A percentile compares a stretch with the other conserved stretches of the same genome.
These are phyloP conservation scores for Athalia rosae DNA, from an alignment of 2,888 invertebrate genomes.

Conservation along the genomic window DNA sequence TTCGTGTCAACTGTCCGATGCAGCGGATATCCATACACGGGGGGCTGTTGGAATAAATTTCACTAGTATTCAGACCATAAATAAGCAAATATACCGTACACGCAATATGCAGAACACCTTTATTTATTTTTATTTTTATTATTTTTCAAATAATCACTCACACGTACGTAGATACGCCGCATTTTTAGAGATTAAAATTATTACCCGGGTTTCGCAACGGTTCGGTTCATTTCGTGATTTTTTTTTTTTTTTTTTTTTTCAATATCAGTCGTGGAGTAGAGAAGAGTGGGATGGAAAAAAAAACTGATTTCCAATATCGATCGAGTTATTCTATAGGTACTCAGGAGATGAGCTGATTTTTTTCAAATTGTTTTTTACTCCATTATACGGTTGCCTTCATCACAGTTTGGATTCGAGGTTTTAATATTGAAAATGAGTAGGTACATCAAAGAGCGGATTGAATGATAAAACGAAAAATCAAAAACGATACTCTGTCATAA, in stretches of 20 bases:
- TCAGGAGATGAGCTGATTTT: neutral
- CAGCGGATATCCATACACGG: neutral
- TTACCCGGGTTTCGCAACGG: neutral
- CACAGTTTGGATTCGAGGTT: neutral
- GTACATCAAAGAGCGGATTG: neutral
- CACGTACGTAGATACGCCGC: neutral
- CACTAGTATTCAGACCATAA: neutral
- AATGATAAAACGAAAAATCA: neutral
- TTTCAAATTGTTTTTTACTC: neutral
- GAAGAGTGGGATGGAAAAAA: no score
- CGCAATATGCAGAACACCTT: no score
- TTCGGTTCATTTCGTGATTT: no score
- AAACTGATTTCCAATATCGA: no score
- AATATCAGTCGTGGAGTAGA: no score
- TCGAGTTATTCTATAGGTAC: no score
- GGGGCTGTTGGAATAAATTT: conserved; percentile 2
- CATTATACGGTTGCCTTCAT: neutral
- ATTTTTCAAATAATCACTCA: neutral
- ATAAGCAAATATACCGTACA: no score
- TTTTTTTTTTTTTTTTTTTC: no score
- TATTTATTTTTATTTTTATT: no score
- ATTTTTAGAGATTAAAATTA: neutral
- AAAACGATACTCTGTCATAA: neutral
- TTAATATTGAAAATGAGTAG: neutral
- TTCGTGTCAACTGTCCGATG: conserved; percentile 19